Percentiles rank a stretch among this genome's conserved stretches.
Conservation (phyloP, 53 echinoderm and acorn worm species). For the Holothuria leucospilota region DNA sequence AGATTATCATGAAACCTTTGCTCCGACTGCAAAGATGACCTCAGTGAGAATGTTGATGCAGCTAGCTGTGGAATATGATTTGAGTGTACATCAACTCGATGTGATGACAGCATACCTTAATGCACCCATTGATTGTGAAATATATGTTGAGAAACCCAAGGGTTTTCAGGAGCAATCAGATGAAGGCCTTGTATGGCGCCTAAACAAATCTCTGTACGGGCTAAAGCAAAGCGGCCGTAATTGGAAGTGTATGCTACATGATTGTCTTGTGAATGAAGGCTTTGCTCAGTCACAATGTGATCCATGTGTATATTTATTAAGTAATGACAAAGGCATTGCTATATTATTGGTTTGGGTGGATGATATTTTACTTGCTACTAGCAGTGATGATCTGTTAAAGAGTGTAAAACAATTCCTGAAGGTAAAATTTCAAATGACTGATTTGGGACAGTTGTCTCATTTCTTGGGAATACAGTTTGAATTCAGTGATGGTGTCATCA, state of each 20-base stretch:
- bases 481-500: constrained; percentile 41
- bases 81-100: constrained; percentile 43
- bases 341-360: constrained; percentile 35
- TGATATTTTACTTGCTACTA: constrained; percentile 52
- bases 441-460: constrained; percentile 43
- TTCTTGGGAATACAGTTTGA: constrained; percentile 62
- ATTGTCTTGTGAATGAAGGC: constrained; percentile 38
- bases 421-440: constrained; percentile 58
- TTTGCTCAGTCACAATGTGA: constrained; percentile 46
- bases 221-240: no score
- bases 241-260: no score
- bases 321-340: no score
- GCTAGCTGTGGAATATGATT: constrained; percentile 12
- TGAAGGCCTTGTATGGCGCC: constrained; percentile 30
- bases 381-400: neutral
- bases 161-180: constrained; percentile 41
- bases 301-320: constrained; percentile 56
- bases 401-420: constrained; percentile 34
- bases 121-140: constrained; percentile 59
- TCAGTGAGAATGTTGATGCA: constrained; percentile 24
- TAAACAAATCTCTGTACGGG: constrained; percentile 67
- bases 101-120: constrained; percentile 58
- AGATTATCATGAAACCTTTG: constrained; percentile 60
- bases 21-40: constrained; percentile 49
- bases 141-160: constrained; percentile 47